Evolutionary conservation across 2,888 invertebrate genomes (phyloP).

Genomic region (Acronicta alni): DNA sequence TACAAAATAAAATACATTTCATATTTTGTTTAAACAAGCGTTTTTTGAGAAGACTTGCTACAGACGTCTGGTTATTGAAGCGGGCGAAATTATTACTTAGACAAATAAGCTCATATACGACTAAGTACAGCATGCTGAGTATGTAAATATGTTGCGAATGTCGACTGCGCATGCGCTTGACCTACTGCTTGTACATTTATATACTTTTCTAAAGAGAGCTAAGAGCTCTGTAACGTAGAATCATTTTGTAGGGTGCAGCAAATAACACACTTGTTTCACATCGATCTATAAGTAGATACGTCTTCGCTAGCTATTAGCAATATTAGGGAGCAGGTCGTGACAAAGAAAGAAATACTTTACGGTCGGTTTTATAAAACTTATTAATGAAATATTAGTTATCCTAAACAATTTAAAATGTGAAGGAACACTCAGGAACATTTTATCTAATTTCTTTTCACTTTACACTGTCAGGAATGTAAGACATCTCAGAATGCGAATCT

Average conservation of each 20-base stretch:
- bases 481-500: slow-evolving; percentile 48
- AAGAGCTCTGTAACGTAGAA: slow-evolving; percentile 33
- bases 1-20: slow-evolving; percentile 63
- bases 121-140: slow-evolving; percentile 54
- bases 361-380: slow-evolving; percentile 42
- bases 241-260: slow-evolving; percentile 20
- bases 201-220: slow-evolving; percentile 48
- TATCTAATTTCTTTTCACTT: slow-evolving; percentile 46
- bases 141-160: slow-evolving; percentile 29
- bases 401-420: slow-evolving; percentile 46
- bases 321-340: slow-evolving; percentile 23
- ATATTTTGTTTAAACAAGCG: slow-evolving; percentile 35
- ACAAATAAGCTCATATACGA: slow-evolving; percentile 67
- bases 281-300: slow-evolving; percentile 29
- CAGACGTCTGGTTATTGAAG: slow-evolving; percentile 25
- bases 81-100: slow-evolving; percentile 50
- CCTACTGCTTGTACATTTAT: slow-evolving; percentile 42
- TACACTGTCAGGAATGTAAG: slow-evolving; percentile 52
- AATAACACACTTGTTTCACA: slow-evolving; percentile 28
- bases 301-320: slow-evolving; percentile 24
- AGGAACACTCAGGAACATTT: slow-evolving; percentile 57
- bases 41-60: slow-evolving; percentile 49
- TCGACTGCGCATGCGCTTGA: slow-evolving; percentile 32
- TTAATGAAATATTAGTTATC: slow-evolving; percentile 41
- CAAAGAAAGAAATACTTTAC: slow-evolving; percentile 38